Percentiles rank a stretch among this genome's conserved stretches.
Evolutionary conservation across 1,140 invertebrate genomes (phyloP).

Genomic region (Artemia franciscana): DNA sequence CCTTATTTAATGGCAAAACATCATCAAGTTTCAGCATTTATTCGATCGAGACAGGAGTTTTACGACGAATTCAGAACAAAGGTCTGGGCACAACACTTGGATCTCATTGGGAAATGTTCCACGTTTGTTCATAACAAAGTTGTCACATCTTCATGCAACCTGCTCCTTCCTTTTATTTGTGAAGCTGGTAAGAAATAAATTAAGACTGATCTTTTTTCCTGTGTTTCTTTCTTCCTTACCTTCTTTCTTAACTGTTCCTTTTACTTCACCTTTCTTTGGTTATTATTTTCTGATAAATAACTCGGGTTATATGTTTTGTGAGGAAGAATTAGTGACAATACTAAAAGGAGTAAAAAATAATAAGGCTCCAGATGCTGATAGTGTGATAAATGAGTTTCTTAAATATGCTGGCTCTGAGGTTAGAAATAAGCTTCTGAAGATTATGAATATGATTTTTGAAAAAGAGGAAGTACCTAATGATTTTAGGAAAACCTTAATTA

Average conservation of each 20-base stretch:
- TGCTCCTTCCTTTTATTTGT: slow-evolving; percentile 62
- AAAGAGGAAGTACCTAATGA: too few species aligned
- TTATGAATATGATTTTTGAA: too few species aligned
- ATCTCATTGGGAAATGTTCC: slow-evolving; percentile 57
- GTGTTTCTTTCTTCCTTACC: not conserved
- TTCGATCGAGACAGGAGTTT: slow-evolving; percentile 48
- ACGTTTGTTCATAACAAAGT: slow-evolving; percentile 39
- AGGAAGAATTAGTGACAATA: not conserved
- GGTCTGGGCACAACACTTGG: slow-evolving; percentile 76
- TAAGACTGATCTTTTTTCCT: not conserved
- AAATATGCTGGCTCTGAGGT: too few species aligned
- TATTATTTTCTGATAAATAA: not conserved
- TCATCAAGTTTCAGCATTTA: slow-evolving; percentile 40
- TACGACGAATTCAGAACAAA: slow-evolving; percentile 47
- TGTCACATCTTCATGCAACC: slow-evolving; percentile 38
- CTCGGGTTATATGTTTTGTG: not conserved
- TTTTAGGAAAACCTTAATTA: too few species aligned
- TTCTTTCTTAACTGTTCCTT: not conserved
- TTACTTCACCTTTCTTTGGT: slow-evolving; percentile 6
- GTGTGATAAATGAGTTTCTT: too few species aligned
- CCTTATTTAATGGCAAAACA: slow-evolving; percentile 57
- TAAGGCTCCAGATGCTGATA: too few species aligned
- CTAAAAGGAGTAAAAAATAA: not conserved
- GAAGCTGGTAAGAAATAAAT: slow-evolving; percentile 46
- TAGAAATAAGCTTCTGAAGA: too few species aligned